Base-by-base conservation (phyloP, 2,888 invertebrate species). In the Heliconius ismenius region DNA sequence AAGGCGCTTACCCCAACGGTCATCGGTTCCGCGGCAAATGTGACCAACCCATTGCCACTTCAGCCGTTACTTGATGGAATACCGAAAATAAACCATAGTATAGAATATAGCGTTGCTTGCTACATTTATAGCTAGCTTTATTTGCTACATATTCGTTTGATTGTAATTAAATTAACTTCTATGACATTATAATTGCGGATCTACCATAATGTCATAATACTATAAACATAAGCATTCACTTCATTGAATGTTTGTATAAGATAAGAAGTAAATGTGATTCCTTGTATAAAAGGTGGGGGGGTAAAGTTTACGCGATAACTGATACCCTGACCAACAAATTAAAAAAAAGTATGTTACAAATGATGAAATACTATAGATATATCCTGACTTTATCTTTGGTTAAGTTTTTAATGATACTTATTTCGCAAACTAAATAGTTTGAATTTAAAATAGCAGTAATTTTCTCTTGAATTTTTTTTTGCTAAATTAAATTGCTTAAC, bases 271-370 rank as follows among this genome's bases (percentile, higher is more conserved):
- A 13, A 24, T 67, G n/a, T 43, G 24, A 67, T 67, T 67, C 67
- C 39, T 39, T 67, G 67, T 43, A 39, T 65, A 39, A 15, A 67
- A 24, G 67, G 67, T 67, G 39, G 67, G 24, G 39, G 39, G 39
- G 15, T 67, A 67, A 67, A 67, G 67, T 39, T 26, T 24, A 24
- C 6, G 24, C 21, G 67, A 67, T 67, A 26, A 32, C 64, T 39
- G n/a, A 65, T 65, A 67, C 2, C 39, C 15, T 15, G 24, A 0
- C 7, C 3, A 39, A 24, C 18, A 24, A 39, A 67, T 15, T 24
- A 24, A 65, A 65, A 65, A 32, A 28, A 28, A 2, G 11, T 32
- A n/a, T 10, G 13, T 24, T 62, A 26, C 26, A 62, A 62, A 26
- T 39, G 4, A 15, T 65, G 13, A 9, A 28, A 63, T 63, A 28